Conservation (phyloP, 2,113 vertebrate species). For the Bubo scandiacus region DNA sequence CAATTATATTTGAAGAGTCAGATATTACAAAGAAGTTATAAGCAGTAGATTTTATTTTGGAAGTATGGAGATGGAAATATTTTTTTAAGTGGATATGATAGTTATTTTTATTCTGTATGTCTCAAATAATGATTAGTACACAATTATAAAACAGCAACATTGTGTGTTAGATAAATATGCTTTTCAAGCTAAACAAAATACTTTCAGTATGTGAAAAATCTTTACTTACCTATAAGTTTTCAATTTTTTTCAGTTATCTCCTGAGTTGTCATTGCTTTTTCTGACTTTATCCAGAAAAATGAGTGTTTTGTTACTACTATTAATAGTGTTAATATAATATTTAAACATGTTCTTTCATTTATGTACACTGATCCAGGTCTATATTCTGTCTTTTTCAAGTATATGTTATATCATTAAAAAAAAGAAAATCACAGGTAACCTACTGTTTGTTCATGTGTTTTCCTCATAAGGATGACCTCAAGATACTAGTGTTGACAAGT, state of each 20-base stretch:
- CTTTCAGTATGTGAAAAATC: not conserved
- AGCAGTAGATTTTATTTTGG: not conserved
- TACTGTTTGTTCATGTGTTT: not conserved
- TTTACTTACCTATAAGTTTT: not conserved
- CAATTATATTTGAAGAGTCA: conserved; percentile 24
- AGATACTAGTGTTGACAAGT: not conserved
- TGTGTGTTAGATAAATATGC: not conserved
- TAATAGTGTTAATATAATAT: not conserved
- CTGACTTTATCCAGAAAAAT: not conserved
- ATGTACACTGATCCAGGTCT: not conserved
- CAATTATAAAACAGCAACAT: not conserved
- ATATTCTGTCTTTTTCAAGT: not conserved
- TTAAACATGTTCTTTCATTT: not conserved
- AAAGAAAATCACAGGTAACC: not conserved
- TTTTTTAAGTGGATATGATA: not conserved
- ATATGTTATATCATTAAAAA: not conserved
- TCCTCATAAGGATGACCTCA: not conserved
- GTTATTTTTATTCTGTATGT: not conserved
- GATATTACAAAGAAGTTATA: not conserved
- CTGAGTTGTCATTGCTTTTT: not conserved
- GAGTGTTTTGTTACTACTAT: not conserved
- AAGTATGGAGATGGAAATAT: not conserved
- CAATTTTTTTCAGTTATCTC: not conserved
- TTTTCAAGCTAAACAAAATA: not conserved
- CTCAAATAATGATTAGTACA: not conserved